These are phyloP conservation scores for Isaurus tuberculatus DNA, from an alignment of 92 coral and sea anemone species.

Conservation along the genomic window DNA sequence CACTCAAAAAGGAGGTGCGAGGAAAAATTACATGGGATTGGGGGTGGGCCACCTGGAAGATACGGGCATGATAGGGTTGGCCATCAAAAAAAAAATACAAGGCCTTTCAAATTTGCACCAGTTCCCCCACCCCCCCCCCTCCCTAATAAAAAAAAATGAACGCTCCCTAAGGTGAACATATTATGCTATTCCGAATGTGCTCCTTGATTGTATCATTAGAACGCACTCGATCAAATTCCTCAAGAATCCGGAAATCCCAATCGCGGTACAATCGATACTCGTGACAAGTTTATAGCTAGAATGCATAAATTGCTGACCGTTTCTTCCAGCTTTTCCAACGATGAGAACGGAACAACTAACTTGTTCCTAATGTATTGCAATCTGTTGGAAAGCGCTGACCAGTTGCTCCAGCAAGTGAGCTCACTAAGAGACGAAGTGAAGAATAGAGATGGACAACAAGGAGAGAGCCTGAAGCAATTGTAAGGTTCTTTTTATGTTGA, in stretches of 20 bases:
- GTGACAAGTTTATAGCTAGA: conserved; percentile 79
- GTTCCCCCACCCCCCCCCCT: too few relatives aligned
- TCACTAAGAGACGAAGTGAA: conserved; percentile 56
- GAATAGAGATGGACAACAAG: conserved; percentile 62
- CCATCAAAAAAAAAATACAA: too few relatives aligned
- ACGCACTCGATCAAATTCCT: conserved; percentile 70
- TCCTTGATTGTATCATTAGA: conserved; percentile 54
- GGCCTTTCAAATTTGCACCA: too few relatives aligned
- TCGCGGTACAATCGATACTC: conserved; percentile 89
- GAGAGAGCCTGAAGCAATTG: conserved; percentile 74
- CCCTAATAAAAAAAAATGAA: too few relatives aligned
- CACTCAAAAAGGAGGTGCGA: too few relatives aligned
- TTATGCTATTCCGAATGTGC: neutral
- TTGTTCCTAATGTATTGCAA: conserved; percentile 59
- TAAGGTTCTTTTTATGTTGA: conserved; percentile 50
- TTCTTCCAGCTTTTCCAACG: conserved; percentile 30
- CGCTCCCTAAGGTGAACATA: neutral
- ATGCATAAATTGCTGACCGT: conserved; percentile 66
- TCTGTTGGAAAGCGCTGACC: conserved; percentile 67
- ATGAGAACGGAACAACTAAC: conserved; percentile 19
- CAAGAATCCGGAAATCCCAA: conserved; percentile 71
- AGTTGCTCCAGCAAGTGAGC: conserved; percentile 58
- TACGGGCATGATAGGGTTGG: too few relatives aligned
- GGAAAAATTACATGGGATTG: too few relatives aligned
- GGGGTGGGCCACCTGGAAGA: too few relatives aligned